Base-by-base conservation (phyloP, 2,797 vertebrate species). In the Parotocinclus haroldoi region DNA sequence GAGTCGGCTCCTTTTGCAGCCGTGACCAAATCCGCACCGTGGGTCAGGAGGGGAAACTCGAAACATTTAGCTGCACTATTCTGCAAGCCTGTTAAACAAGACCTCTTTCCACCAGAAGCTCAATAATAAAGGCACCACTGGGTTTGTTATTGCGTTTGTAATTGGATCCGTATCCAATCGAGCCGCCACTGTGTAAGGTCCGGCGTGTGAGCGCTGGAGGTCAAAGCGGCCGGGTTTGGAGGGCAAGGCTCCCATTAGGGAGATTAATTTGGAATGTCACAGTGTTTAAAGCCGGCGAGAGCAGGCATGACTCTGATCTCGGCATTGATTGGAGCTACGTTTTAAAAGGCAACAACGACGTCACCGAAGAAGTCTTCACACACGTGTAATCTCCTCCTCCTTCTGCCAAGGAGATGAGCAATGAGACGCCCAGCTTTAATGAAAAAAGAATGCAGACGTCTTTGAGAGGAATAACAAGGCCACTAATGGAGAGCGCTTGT, bases 191-290 rank as follows among this genome's bases (percentile, higher is more conserved):
- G 6, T 38, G 52, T 56, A 38, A 61, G 45, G 63, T 42, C 51
- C 45, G 17, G 52, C 16, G 58, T 36, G 52, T 36, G 56, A 50
- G 48, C 48, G 18, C 56, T 16, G 54, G 17, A 63, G 78, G 78
- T 76, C 76, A 66, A 42, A 67, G 37, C 19, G 36, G 42, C 9
- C 55, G 66, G 50, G 66, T 73, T 71, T 79, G 57, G 65, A 73
- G 73, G 78, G 55, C 71, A 71, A 53, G 54, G 44, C 58, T 68
- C 61, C 69, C 68, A 73, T 77, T 79, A 75, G 67, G 54, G 73
- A 76, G 71, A 75, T 75, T 71, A 71, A 77, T 77, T 57, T 68
- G 48, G 39, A 66, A 61, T 55, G 71, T 71, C 61, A 71, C 68
- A 46, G 61, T 72, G 68, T 76, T 79, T 77, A 77, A 76, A 67